A percentile compares a stretch with the other conserved stretches of the same genome.
phyloP scores from a whole-genome alignment of 2,113 vertebrate species.

The Salminus brasiliensis region DNA sequence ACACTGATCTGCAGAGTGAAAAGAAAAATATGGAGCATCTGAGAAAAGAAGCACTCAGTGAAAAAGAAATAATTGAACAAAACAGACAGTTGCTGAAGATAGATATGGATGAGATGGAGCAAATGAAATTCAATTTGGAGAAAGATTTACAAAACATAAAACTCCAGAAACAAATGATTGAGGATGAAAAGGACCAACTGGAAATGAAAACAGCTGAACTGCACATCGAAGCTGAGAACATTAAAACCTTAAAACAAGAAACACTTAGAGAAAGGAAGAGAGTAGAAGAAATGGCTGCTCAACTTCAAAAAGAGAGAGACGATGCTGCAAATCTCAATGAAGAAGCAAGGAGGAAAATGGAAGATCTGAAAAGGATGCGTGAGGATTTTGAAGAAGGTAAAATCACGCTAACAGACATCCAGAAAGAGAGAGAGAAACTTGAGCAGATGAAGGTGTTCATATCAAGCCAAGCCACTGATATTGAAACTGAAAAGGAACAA shows the following conservation, averaged over 20 bases:
- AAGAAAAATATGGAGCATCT: no score
- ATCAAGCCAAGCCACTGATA: constrained; percentile 32
- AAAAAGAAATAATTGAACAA: not conserved
- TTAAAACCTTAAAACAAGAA: constrained; percentile 21
- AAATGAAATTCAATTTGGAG: constrained; percentile 13
- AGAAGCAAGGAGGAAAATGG: constrained; percentile 9
- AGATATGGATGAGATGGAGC: constrained; percentile 6
- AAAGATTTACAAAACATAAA: not conserved
- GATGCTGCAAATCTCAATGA: not conserved
- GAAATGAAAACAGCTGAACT: not conserved
- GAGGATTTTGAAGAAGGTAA: no score
- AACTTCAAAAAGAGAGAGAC: not conserved
- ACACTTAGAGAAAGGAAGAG: no score
- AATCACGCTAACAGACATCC: constrained; percentile 31
- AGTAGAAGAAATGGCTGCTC: not conserved
- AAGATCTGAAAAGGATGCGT: not conserved
- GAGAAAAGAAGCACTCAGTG: no score
- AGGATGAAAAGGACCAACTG: not conserved
- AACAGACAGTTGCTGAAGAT: not conserved
- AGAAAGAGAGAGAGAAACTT: constrained; percentile 29
- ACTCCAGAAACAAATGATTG: not conserved
- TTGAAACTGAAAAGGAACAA: constrained; percentile 52
- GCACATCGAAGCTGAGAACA: constrained; percentile 24
- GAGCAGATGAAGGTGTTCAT: constrained; percentile 44
- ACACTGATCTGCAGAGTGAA: no score